These are phyloP conservation scores for Syritta pipiens DNA, from an alignment of 2,888 invertebrate genomes.

Conservation along the genomic window DNA sequence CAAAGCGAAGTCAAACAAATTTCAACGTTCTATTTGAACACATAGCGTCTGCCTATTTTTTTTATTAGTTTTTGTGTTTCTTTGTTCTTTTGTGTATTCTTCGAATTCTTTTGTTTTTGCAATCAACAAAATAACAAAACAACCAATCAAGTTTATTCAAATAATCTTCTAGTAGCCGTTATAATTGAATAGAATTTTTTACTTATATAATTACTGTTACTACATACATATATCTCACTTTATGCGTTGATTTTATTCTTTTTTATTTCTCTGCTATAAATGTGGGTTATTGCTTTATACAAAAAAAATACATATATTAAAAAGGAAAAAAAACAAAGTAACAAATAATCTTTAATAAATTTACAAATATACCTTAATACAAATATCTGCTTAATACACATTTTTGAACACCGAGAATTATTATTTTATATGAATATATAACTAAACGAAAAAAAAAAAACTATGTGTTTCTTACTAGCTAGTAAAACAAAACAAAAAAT, in stretches of 20 bases:
- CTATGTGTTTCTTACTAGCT: slow-evolving; percentile 41
- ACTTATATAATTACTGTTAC: slow-evolving; percentile 4
- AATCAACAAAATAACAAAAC: slow-evolving; percentile 4
- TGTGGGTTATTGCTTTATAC: slow-evolving; percentile 43
- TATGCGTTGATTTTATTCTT: too few relatives aligned
- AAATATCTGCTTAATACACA: slow-evolving; percentile 44
- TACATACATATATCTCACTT: slow-evolving; percentile 14
- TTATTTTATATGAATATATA: slow-evolving; percentile 36
- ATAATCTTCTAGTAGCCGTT: slow-evolving; percentile 22
- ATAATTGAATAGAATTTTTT: slow-evolving; percentile 20
- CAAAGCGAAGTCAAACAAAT: too few relatives aligned
- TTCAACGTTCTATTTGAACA: too few relatives aligned
- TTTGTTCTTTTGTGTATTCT: too few relatives aligned
- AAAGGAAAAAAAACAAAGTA: slow-evolving; percentile 4
- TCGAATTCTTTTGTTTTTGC: slow-evolving; percentile 21
- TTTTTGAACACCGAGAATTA: slow-evolving; percentile 57
- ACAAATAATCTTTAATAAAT: neutral
- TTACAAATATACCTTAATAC: neutral
- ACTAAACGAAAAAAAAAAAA: slow-evolving; percentile 4
- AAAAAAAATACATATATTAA: slow-evolving; percentile 8
- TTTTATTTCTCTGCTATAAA: slow-evolving; percentile 34
- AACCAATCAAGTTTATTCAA: too few relatives aligned
- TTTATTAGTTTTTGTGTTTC: neutral
- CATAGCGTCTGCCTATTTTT: slow-evolving; percentile 6
- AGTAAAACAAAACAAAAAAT: slow-evolving; percentile 5